phyloP scores from a whole-genome alignment of 1,140 invertebrate species.

The Amyelois transitella region DNA sequence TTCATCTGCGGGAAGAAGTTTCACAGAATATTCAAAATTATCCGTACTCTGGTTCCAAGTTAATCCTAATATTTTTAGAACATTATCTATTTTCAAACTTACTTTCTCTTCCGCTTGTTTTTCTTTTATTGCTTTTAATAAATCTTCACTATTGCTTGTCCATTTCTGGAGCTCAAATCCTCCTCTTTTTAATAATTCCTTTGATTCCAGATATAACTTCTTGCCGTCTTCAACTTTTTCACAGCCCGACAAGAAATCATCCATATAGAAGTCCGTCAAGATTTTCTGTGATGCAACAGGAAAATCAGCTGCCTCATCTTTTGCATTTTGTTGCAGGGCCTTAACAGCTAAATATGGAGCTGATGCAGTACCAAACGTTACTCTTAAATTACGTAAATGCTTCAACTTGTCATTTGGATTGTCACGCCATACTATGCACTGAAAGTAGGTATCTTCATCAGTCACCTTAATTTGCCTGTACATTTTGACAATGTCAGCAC shows the following conservation, averaged over 20 bases:
- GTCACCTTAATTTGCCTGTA: slow-evolving; percentile 37
- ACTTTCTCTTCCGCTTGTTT: not conserved
- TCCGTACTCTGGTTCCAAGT: slow-evolving; percentile 24
- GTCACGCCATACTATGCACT: slow-evolving; percentile 42
- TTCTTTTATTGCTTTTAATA: slow-evolving; percentile 1
- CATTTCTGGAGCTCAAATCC: slow-evolving; percentile 30
- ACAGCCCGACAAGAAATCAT: slow-evolving; percentile 37
- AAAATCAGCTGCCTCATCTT: slow-evolving; percentile 23
- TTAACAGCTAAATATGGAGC: slow-evolving; percentile 34
- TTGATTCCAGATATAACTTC: not conserved
- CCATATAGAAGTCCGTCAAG: slow-evolving; percentile 29
- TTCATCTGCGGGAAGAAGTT: not conserved
- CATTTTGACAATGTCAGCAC: slow-evolving; percentile 58
- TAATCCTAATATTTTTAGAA: slow-evolving; percentile 23
- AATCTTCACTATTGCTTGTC: slow-evolving; percentile 13
- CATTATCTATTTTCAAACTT: slow-evolving; percentile 9
- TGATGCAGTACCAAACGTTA: slow-evolving; percentile 41
- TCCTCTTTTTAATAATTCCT: slow-evolving; percentile 12
- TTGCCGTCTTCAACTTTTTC: slow-evolving; percentile 13
- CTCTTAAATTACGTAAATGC: slow-evolving; percentile 17
- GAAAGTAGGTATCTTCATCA: slow-evolving; percentile 30
- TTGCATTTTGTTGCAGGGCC: slow-evolving; percentile 35
- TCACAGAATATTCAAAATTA: slow-evolving; percentile 15
- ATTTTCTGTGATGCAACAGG: slow-evolving; percentile 18
- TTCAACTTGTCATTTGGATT: slow-evolving; percentile 5